Conservation (phyloP, 1,140 invertebrate genomes). For the Diuraphis noxia region DNA sequence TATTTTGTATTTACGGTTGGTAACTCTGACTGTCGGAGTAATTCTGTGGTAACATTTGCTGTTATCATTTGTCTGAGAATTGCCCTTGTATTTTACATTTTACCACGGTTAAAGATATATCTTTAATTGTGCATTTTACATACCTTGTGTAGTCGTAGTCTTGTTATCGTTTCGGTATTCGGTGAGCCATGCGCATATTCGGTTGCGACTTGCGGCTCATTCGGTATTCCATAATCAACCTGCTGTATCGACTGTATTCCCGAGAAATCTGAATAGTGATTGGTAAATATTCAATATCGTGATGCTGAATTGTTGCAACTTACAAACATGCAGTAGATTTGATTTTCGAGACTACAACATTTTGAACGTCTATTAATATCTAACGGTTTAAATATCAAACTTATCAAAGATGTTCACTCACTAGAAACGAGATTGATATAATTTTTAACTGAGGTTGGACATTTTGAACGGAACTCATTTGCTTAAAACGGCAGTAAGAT, state of each 20-base stretch:
- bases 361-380: background rate
- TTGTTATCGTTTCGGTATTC: background rate
- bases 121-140: no score
- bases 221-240: no score
- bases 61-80: no score
- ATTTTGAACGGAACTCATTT: background rate
- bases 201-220: background rate
- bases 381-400: background rate
- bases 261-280: background rate
- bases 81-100: no score
- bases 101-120: no score
- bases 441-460: background rate
- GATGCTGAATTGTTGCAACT: background rate
- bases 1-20: no score
- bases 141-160: no score
- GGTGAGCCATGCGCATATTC: no score
- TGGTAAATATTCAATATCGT: background rate
- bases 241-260: background rate
- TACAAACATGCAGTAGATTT: background rate
- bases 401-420: background rate
- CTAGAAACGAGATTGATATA: background rate
- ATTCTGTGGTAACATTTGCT: no score
- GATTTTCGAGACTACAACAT: background rate
- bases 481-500: background rate
- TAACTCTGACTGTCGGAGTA: no score